phyloP scores from a whole-genome alignment of 2,888 invertebrate species.

The Drosophila putrida region DNA sequence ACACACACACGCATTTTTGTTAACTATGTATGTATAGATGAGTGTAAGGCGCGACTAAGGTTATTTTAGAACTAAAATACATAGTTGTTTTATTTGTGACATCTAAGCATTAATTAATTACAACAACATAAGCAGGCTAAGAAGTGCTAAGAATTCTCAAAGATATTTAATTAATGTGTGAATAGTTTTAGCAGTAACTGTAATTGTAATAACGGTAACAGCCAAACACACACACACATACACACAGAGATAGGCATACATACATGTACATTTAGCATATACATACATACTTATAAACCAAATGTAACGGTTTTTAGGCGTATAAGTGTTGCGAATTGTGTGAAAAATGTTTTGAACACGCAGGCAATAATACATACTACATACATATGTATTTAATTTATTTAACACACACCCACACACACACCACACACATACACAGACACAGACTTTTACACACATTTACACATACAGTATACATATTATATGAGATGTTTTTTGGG shows the following conservation, averaged over 20 bases:
- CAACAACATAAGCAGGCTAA: conserved; percentile 51
- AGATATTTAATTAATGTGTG: conserved; percentile 8
- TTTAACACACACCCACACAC: conserved; percentile 24
- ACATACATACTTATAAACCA: conserved; percentile 60
- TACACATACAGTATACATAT: conserved; percentile 31
- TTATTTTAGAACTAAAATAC: conserved; percentile 57
- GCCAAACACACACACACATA: conserved; percentile 25
- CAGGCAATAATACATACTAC: conserved; percentile 26
- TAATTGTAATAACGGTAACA: conserved; percentile 32
- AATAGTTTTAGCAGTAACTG: conserved; percentile 56
- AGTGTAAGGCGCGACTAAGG: conserved; percentile 40
- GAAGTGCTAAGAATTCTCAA: conserved; percentile 24
- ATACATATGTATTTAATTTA: conserved; percentile 40
- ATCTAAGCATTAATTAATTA: conserved; percentile 45
- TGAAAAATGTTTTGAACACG: conserved; percentile 29
- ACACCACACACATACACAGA: conserved; percentile 24
- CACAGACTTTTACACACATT: conserved; percentile 17
- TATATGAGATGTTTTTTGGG: conserved; percentile 12
- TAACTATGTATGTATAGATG: conserved; percentile 55
- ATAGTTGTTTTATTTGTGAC: conserved; percentile 51
- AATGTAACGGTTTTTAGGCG: conserved; percentile 69
- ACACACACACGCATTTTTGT: conserved; percentile 28
- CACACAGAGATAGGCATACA: conserved; percentile 39
- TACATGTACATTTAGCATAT: conserved; percentile 38
- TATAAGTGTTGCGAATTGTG: conserved; percentile 73